Percentiles rank a stretch among this genome's conserved stretches.
Evolutionary conservation across 2,113 vertebrate species (phyloP).

Genomic region (Corydoras sp.): DNA sequence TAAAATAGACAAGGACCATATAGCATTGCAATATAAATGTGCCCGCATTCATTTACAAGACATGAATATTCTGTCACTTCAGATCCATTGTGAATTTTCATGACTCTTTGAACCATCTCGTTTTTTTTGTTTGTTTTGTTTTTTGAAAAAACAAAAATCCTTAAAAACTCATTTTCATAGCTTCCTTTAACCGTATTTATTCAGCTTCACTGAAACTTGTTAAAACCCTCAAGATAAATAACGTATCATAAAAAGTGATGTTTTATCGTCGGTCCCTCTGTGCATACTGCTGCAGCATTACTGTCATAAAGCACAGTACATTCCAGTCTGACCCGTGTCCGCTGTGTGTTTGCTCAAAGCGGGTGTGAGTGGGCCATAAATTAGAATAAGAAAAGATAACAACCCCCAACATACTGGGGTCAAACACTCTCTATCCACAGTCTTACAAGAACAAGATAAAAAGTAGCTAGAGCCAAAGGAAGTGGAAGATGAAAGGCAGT

Average conservation of each 20-base stretch:
- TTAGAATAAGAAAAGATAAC: conserved; percentile 34
- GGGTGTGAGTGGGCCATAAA: conserved; percentile 47
- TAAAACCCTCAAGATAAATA: background rate
- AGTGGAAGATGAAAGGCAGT: background rate
- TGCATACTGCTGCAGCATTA: background rate
- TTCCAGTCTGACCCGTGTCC: conserved; percentile 39
- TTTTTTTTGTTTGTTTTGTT: too few species aligned
- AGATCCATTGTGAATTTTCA: too few species aligned
- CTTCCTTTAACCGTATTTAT: too few species aligned
- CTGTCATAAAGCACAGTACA: conserved; percentile 36
- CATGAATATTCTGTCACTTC: too few species aligned
- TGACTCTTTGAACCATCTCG: too few species aligned
- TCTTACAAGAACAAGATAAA: conserved; percentile 11
- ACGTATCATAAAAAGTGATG: background rate
- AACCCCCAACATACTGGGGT: conserved; percentile 23
- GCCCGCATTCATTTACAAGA: too few species aligned
- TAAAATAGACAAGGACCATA: too few species aligned
- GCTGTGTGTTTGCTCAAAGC: conserved; percentile 49
- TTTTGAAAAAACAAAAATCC: too few species aligned
- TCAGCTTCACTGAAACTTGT: too few species aligned
- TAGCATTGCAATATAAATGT: too few species aligned
- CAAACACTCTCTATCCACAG: conserved; percentile 22
- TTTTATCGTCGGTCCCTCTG: background rate
- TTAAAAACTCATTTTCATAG: too few species aligned
- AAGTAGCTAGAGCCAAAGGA: background rate